These are phyloP conservation scores for Climacteris rufus DNA, from an alignment of 2,113 vertebrate species.

Conservation along the genomic window DNA sequence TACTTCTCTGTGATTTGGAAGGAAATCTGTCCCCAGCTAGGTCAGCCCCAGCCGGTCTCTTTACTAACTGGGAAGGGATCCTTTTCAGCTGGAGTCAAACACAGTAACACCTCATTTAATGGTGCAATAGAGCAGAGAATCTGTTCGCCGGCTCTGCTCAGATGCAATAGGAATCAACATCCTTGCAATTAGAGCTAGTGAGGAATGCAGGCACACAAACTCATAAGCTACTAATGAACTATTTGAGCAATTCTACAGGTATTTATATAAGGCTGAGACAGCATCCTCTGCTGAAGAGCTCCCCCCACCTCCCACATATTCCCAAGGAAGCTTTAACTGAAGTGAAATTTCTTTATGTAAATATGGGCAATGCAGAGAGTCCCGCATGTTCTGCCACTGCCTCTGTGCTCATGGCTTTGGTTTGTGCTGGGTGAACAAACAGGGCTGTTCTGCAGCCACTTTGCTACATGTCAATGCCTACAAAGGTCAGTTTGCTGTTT, in stretches of 20 bases:
- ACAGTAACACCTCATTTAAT: slow-evolving; percentile 59
- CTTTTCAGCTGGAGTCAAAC: not conserved
- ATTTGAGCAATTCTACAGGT: slow-evolving; percentile 46
- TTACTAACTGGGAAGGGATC: slow-evolving; percentile 30
- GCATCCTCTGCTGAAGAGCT: not conserved
- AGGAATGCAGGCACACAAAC: slow-evolving; percentile 12
- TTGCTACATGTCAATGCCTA: accelerated
- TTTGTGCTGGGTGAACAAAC: not conserved
- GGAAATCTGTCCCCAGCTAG: slow-evolving; percentile 58
- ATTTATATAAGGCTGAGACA: slow-evolving; percentile 48
- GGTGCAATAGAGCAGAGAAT: slow-evolving; percentile 50
- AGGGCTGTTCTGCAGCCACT: not conserved
- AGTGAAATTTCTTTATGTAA: slow-evolving; percentile 3
- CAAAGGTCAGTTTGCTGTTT: not conserved
- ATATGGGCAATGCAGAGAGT: not conserved
- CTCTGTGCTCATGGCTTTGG: not conserved
- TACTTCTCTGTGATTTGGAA: slow-evolving; percentile 53
- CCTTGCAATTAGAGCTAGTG: slow-evolving; percentile 31
- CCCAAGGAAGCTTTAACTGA: not conserved
- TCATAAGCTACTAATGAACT: slow-evolving; percentile 51
- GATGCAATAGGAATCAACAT: not conserved
- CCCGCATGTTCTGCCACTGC: not conserved
- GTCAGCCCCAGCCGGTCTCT: slow-evolving; percentile 42
- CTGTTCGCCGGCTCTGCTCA: not conserved
- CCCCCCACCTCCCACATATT: not conserved